Evolutionary conservation across 1,140 invertebrate species (phyloP), one percentile per base, ranked within the genome.

Genomic region (Hyles euphorbiae): DNA sequence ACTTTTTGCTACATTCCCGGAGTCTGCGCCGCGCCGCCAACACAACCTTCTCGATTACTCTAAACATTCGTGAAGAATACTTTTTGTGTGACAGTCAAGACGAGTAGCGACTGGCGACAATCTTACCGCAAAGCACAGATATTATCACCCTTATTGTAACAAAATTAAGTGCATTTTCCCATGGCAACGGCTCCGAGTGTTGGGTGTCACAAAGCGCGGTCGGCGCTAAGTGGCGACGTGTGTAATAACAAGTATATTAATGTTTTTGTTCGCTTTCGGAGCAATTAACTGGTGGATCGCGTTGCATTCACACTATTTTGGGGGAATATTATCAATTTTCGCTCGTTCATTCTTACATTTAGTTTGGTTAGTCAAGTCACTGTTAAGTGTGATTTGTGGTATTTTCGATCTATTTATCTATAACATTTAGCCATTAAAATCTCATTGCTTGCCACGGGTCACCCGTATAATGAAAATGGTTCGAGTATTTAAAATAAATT

Each of bases 211-310:
- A 77, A 65, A 65, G 60, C 67, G 66, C 68, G 70, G 57, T 49
- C 45, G 32, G 8, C 57, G 49, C 70, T 77, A 78, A 81, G 78
- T 81, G 80, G 68, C 72, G 76, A 79, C 78, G 74, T 65, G 68
- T 76, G 71, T 74, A 79, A 81, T 79, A 68, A 62, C 68, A 40
- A 63, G 59, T 69, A 63, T 69, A 66, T 68, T 66, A 66, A 32
- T 34, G 22, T 33, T 52, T 52, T 33, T 52, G 22, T 52, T 34
- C 32, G 32, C 50, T 34, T 34, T 52, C 6, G 34, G 7, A 48
- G n/a, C 32, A 52, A 34, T 34, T 52, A 33, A 34, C 9, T 52
- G 32, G 7, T 11, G 50, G 50, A 9, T 52, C 32, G 7, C 50
- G 10, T 52, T 52, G 50, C n/a, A 34, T 9, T 50, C 22, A 22